These are phyloP conservation scores for Ericerus pela DNA, from an alignment of 1,140 invertebrate species.

Conservation along the genomic window DNA sequence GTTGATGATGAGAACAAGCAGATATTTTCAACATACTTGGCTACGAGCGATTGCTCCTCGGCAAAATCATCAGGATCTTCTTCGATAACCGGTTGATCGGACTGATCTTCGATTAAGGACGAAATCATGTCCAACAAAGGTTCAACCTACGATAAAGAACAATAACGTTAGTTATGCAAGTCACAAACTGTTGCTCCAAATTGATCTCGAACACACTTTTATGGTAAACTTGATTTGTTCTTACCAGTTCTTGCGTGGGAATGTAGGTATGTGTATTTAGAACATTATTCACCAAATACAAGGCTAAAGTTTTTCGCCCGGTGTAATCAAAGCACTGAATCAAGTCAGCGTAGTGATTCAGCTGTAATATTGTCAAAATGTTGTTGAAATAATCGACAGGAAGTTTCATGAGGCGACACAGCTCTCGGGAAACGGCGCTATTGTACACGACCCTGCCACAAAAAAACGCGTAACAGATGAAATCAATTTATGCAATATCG, in stretches of 20 bases:
- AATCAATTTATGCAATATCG: not conserved
- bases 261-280: constrained; percentile 78
- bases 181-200: no score
- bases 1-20: not conserved
- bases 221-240: not conserved
- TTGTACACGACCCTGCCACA: constrained; percentile 53
- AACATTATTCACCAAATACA: constrained; percentile 75
- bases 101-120: constrained; percentile 76
- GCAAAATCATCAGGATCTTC: constrained; percentile 87
- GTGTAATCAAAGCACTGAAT: constrained; percentile 80
- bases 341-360: constrained; percentile 71
- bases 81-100: constrained; percentile 50
- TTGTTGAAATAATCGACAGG: constrained; percentile 92
- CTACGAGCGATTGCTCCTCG: constrained; percentile 88
- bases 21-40: constrained; percentile 34
- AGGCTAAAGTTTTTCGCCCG: constrained; percentile 70
- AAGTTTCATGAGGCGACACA: constrained; percentile 83
- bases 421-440: constrained; percentile 73
- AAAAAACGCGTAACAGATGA: not conserved
- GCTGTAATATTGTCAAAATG: constrained; percentile 64
- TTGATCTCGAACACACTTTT: no score
- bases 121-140: constrained; percentile 61
- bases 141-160: constrained; percentile 43
- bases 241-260: constrained; percentile 53
- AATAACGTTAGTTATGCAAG: no score